These are phyloP conservation scores for Anhinga rufa DNA, from an alignment of 2,113 vertebrate genomes.

Conservation along the genomic window DNA sequence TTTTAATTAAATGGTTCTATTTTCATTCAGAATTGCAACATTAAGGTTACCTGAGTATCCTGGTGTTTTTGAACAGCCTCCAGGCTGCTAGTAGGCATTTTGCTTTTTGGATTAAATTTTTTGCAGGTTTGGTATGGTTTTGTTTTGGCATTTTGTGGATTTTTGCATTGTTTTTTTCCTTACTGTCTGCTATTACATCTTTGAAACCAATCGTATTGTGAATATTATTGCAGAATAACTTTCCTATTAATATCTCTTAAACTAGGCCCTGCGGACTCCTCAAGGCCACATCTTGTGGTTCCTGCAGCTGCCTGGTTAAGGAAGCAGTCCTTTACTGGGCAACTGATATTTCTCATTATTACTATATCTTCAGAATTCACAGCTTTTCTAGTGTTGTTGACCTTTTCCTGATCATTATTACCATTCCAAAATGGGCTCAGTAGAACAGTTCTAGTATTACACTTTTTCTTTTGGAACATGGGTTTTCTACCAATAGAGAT, in stretches of 20 bases:
- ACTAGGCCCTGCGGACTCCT: neutral
- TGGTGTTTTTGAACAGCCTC: neutral
- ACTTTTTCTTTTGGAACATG: neutral
- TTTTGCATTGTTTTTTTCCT: neutral
- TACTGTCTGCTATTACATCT: neutral
- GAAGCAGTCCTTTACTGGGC: neutral
- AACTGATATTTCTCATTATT: neutral
- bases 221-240: neutral
- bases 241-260: neutral
- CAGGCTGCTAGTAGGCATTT: neutral
- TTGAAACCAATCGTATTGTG: neutral
- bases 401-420: neutral
- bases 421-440: neutral
- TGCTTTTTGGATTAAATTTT: neutral
- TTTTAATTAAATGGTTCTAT: neutral
- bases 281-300: neutral
- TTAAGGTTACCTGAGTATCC: neutral
- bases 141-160: no score
- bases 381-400: neutral
- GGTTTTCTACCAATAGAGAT: neutral
- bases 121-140: neutral
- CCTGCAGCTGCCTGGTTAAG: neutral
- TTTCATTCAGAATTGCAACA: neutral
- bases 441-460: neutral
- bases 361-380: neutral